Evolutionary conservation across 2,888 invertebrate genomes (phyloP), one percentile per base, ranked within the genome.

Genomic region (Andrena marginata): DNA sequence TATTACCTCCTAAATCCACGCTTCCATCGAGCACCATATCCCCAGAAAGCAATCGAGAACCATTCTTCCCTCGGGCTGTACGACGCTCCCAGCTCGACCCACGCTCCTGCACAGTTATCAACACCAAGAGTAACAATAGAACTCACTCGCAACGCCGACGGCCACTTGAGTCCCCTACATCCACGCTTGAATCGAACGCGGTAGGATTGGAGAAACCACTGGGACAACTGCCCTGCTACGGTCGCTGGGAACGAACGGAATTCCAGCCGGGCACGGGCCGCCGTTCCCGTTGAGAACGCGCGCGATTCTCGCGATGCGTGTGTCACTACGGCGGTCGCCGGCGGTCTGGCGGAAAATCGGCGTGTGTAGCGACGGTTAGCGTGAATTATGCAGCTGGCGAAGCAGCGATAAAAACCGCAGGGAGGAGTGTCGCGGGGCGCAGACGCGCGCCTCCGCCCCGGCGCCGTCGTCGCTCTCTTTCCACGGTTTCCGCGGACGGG

Each of bases 291-390:
- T 4, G 13, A 10, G 8, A 8, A 10, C 56, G 13, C 20, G 20
- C 23, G 35, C 42, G 42, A 5, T 2, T 2, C 13, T 23, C 42
- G 5, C 0, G 16, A 7, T 6, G 48, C n/a, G 7, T n/a, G 35
- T 42, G 42, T 42, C 23, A 29, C 74, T 56, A 35, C 75, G 67
- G 54, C 72, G 65, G 77, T 74, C 77, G 59, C 73, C 71, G 78
- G 76, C 65, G 67, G 74, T 87, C 85, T 87, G 80, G 59, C 69
- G 82, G 65, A 54, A 82, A 80, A 82, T 85, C 73, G 67, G 68
- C 68, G 87, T 65, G 70, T 74, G 79, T 69, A 71, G 67, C 51
- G 72, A 60, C 54, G 54, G 54, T 49, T 62, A 23, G 67, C 70
- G 76, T 65, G 80, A 85, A 87, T 87, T 87, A 82, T 69, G 76